phyloP scores from a whole-genome alignment of 2,888 invertebrate genomes.

The Chironomus riparius region DNA sequence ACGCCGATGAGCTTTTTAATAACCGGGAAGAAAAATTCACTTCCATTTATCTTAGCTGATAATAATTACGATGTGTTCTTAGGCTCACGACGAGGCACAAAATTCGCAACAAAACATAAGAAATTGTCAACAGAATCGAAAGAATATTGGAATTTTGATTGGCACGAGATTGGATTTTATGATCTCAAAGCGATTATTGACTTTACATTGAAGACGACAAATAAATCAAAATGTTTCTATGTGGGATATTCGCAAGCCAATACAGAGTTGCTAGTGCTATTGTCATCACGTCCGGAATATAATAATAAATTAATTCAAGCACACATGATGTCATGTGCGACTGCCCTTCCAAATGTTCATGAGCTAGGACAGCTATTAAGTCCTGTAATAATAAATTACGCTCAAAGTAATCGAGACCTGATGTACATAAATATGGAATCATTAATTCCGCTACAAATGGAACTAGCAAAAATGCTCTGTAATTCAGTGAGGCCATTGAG shows the following conservation, averaged over 20 bases:
- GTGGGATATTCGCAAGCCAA: background rate
- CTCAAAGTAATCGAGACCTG: background rate
- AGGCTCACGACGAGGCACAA: background rate
- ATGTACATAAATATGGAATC: background rate
- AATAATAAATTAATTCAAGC: constrained; percentile 7
- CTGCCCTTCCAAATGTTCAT: background rate
- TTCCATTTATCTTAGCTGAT: constrained; percentile 13
- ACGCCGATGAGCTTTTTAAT: background rate
- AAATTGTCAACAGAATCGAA: background rate
- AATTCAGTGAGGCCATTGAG: background rate
- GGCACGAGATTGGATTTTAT: constrained; percentile 6
- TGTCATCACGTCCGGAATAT: background rate
- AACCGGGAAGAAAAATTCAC: background rate
- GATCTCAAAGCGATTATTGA: constrained; percentile 5
- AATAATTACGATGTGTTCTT: background rate
- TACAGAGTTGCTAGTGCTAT: background rate
- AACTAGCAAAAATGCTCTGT: background rate
- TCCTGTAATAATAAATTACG: background rate
- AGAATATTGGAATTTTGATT: constrained; percentile 16
- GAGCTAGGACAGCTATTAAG: background rate
- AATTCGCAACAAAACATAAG: background rate
- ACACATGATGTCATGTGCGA: background rate
- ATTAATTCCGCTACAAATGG: background rate
- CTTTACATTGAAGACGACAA: background rate
- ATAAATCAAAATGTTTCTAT: background rate